Evolutionary conservation across 2,797 vertebrate species (phyloP).

Genomic region (Parambassis ranga): DNA sequence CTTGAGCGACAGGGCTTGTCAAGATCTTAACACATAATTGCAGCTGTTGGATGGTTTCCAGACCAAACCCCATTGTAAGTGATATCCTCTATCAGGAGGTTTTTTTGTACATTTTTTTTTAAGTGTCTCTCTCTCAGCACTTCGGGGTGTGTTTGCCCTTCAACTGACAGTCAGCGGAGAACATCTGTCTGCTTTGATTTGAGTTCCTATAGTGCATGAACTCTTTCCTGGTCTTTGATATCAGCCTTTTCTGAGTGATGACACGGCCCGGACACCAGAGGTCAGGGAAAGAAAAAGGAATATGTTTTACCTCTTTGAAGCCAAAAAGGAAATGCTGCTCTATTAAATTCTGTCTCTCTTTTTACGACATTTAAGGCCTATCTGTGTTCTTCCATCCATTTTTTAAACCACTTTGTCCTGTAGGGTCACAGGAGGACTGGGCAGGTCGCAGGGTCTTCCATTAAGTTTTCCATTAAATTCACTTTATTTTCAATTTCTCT

Average conservation of each 20-base stretch:
- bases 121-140: neutral
- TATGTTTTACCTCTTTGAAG: neutral
- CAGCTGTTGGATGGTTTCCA: conserved; percentile 55
- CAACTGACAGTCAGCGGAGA: conserved; percentile 6
- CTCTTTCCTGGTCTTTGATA: neutral
- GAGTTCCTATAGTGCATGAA: neutral
- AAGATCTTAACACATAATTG: conserved; percentile 35
- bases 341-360: too few species aligned
- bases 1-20: conserved; percentile 44
- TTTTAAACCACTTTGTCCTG: too few species aligned
- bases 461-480: too few species aligned
- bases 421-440: too few species aligned
- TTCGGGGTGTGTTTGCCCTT: neutral
- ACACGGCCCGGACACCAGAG: neutral
- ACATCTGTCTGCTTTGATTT: conserved; percentile 3
- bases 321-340: too few species aligned
- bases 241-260: neutral
- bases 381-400: too few species aligned
- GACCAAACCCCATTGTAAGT: conserved; percentile 28
- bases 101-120: too few species aligned
- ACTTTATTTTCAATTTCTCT: too few species aligned
- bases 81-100: conserved; percentile 39
- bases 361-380: too few species aligned
- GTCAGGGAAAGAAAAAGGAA: neutral
- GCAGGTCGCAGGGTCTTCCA: too few species aligned